These are phyloP conservation scores for Eulimnadia texana DNA, from an alignment of 1,140 invertebrate species.

Conservation along the genomic window DNA sequence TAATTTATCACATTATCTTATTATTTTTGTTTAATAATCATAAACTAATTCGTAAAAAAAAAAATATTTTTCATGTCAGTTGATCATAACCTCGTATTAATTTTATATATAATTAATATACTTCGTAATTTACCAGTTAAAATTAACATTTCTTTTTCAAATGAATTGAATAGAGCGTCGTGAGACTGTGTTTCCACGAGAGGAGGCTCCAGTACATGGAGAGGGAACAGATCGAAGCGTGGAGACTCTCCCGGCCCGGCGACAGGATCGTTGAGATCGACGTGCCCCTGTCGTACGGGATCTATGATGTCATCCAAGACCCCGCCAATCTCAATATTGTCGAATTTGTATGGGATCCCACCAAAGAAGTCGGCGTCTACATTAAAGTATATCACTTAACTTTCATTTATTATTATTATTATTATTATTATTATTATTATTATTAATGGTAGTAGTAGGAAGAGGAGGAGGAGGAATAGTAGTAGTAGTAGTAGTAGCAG, in stretches of 20 bases:
- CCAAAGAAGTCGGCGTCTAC: conserved; percentile 86
- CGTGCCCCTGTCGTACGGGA: conserved; percentile 81
- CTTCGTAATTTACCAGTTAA: too few species aligned
- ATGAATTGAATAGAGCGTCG: conserved; percentile 74
- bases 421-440: conserved; percentile 1
- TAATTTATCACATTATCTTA: too few species aligned
- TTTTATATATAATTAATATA: too few species aligned
- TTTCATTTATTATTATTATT: background rate
- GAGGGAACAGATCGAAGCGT: conserved; percentile 76
- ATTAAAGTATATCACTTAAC: conserved; percentile 56
- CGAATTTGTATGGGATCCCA: conserved; percentile 88
- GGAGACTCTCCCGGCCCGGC: conserved; percentile 71
- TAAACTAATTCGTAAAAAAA: too few species aligned
- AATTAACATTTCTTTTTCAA: too few species aligned
- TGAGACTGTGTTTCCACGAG: conserved; percentile 90
- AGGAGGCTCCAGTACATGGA: conserved; percentile 89
- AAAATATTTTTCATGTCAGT: too few species aligned
- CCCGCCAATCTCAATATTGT: conserved; percentile 57
- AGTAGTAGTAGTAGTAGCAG: background rate
- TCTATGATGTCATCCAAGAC: conserved; percentile 65
- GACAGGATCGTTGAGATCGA: conserved; percentile 87
- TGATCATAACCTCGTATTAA: too few species aligned
- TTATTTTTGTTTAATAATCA: too few species aligned
- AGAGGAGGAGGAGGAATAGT: too few species aligned
- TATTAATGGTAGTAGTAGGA: too few species aligned